A percentile compares a stretch with the other conserved stretches of the same genome.
Conservation (phyloP, 1,140 invertebrate genomes). For the Calephelis virginiensis region DNA sequence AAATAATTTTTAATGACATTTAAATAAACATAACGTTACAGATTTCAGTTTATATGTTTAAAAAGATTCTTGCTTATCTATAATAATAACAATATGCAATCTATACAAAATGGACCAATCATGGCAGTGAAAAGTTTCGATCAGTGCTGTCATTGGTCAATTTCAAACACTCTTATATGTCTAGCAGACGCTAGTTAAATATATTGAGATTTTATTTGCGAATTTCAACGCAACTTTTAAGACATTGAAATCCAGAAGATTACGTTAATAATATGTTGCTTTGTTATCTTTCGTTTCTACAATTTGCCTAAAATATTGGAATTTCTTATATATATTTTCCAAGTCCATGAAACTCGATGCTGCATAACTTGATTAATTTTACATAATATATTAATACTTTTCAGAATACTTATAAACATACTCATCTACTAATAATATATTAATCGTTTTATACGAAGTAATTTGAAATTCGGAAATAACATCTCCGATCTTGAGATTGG, state of each 20-base stretch:
- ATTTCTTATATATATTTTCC: constrained; percentile 24
- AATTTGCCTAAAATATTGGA: constrained; percentile 17
- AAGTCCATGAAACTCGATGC: constrained; percentile 23
- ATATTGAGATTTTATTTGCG: constrained; percentile 65
- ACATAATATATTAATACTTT: constrained; percentile 20
- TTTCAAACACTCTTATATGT: constrained; percentile 72
- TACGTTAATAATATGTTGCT: constrained; percentile 22
- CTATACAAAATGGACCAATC: constrained; percentile 75
- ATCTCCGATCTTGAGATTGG: constrained; percentile 71
- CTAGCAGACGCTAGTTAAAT: constrained; percentile 67
- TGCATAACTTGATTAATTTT: constrained; percentile 21
- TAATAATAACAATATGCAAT: constrained; percentile 50
- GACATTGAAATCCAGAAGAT: constrained; percentile 18
- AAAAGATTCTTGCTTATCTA: constrained; percentile 18
- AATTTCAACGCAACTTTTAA: constrained; percentile 43
- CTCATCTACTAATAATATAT: constrained; percentile 23
- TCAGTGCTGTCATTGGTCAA: constrained; percentile 75
- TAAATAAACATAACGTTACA: neutral
- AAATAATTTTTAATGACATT: constrained; percentile 4
- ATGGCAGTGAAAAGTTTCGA: constrained; percentile 64
- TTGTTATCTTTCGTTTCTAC: constrained; percentile 11
- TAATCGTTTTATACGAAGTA: constrained; percentile 21
- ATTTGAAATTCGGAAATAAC: constrained; percentile 54
- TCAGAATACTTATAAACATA: constrained; percentile 22
- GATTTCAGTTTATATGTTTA: constrained; percentile 5